Base-by-base conservation (phyloP, 2,113 vertebrate species). In the Ceyx margarethae region DNA sequence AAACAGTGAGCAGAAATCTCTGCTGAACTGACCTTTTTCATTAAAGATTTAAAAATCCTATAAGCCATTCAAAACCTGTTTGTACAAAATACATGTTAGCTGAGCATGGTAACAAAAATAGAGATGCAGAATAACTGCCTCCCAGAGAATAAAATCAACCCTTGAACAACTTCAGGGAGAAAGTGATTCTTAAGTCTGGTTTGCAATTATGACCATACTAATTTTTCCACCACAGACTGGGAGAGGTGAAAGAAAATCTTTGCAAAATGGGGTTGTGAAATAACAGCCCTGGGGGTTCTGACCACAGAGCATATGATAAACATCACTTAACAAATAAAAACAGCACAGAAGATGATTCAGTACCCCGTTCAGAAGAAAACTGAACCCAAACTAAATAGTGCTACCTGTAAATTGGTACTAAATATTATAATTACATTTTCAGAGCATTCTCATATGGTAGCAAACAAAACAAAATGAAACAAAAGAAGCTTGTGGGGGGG, bases 341-440 rank as follows among this genome's bases (percentile, higher is more conserved):
- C 5, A 45, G 8, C 15, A 14, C 23, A 87, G 54, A 81, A 81
- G 5, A 57, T 2, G 1, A 72, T 31, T 78, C 50, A 79, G 53
- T 28, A 67, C 13, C 26, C 78, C 56, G 42, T 40, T 72, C 31
- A 54, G 50, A 50, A 78, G 11, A 69, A 6, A 69, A 6, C 14
- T 82, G 46, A 87, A 54, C 4, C 4, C 18, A 60, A 21, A 29
- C 46, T 76, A 3, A 13, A 81, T 5, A 0, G 0, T 23, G 29
- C 73, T 60, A 71, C 35, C 61, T 33, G 50, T 45, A 72, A 75
- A 81, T 0, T 9, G 9, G 22, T n/a, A 86, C 15, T 23, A 77
- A 69, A 60, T 51, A 67, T 9, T 61, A 60, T 8, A 75, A 37
- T 37, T 69, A 54, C 33, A 57, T 19, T 66, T 85, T 73, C 40